Evolutionary conservation across 1,140 invertebrate genomes (phyloP).

Genomic region (Drosophila orosa): DNA sequence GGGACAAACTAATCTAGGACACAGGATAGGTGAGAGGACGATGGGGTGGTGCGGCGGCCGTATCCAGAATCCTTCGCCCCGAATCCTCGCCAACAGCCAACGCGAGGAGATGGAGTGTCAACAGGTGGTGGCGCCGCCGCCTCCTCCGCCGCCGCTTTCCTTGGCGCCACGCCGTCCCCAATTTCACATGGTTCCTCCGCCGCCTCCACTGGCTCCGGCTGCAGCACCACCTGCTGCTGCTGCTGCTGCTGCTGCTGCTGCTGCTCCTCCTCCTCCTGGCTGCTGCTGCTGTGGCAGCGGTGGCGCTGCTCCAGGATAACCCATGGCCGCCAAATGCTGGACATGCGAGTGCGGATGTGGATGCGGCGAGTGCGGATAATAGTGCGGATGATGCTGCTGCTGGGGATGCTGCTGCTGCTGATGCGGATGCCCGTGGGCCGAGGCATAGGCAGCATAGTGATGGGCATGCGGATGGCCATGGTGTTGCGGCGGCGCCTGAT

Average conservation of each 20-base stretch:
- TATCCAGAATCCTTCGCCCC: slow-evolving; percentile 27
- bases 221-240: slow-evolving; percentile 28
- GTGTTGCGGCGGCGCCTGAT: slow-evolving; percentile 26
- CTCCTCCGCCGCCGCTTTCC: slow-evolving; percentile 50
- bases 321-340: slow-evolving; percentile 69
- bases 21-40: slow-evolving; percentile 7
- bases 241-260: slow-evolving; percentile 19
- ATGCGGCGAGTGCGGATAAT: slow-evolving; percentile 43
- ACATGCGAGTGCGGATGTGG: slow-evolving; percentile 45
- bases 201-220: slow-evolving; percentile 12
- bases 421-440: slow-evolving; percentile 49
- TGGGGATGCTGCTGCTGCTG: slow-evolving; percentile 44
- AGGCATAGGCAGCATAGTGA: slow-evolving; percentile 46
- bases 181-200: slow-evolving; percentile 60
- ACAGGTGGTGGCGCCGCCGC: slow-evolving; percentile 78
- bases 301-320: slow-evolving; percentile 62
- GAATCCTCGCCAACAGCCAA: slow-evolving; percentile 52
- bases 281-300: slow-evolving; percentile 18
- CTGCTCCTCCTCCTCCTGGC: slow-evolving; percentile 36
- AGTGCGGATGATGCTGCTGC: slow-evolving; percentile 52
- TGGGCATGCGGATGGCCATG: slow-evolving; percentile 58
- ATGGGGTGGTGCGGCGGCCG: not conserved
- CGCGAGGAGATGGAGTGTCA: slow-evolving; percentile 49
- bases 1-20: slow-evolving; percentile 35
- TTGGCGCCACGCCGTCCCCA: slow-evolving; percentile 79